Conservation (phyloP, 2,797 vertebrate species). For the Adelosebastes latens region DNA sequence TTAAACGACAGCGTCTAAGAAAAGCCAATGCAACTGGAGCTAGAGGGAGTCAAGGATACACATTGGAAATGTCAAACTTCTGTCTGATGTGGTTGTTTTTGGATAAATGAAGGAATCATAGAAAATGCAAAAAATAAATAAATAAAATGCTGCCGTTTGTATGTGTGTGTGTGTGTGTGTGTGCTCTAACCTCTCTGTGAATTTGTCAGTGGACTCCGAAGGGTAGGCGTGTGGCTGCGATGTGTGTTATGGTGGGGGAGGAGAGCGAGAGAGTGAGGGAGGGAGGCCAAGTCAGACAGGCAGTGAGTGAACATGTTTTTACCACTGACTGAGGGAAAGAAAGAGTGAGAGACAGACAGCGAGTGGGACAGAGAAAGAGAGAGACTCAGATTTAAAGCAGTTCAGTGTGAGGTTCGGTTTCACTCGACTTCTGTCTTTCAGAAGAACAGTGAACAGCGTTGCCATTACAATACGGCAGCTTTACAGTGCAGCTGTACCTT, state of each 20-base stretch:
- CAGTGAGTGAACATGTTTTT: constrained; percentile 68
- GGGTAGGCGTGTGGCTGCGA: constrained; percentile 68
- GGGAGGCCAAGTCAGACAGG: constrained; percentile 30
- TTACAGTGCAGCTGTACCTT: not conserved
- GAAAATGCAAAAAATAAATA: not conserved
- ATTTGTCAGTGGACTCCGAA: constrained; percentile 75
- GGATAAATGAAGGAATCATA: not conserved
- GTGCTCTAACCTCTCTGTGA: constrained; percentile 65
- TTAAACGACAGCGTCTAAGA: not conserved
- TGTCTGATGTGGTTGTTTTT: not conserved
- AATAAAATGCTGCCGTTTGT: not conserved
- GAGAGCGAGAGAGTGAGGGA: constrained; percentile 52
- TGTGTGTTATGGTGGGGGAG: constrained; percentile 73
- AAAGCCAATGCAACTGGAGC: not conserved
- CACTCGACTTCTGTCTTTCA: not conserved
- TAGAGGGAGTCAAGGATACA: not conserved
- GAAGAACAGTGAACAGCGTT: not conserved
- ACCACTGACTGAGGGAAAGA: constrained; percentile 49
- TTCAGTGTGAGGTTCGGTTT: constrained; percentile 15
- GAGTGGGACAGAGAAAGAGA: not conserved
- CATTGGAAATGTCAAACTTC: not conserved
- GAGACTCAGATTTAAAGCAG: constrained; percentile 4
- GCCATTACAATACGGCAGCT: not conserved
- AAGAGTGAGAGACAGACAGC: constrained; percentile 28
- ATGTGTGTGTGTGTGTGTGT: constrained; percentile 4